A percentile compares a stretch with the other conserved stretches of the same genome.
Evolutionary conservation across 2,888 invertebrate species (phyloP).

Genomic region (Rhingia rostrata): DNA sequence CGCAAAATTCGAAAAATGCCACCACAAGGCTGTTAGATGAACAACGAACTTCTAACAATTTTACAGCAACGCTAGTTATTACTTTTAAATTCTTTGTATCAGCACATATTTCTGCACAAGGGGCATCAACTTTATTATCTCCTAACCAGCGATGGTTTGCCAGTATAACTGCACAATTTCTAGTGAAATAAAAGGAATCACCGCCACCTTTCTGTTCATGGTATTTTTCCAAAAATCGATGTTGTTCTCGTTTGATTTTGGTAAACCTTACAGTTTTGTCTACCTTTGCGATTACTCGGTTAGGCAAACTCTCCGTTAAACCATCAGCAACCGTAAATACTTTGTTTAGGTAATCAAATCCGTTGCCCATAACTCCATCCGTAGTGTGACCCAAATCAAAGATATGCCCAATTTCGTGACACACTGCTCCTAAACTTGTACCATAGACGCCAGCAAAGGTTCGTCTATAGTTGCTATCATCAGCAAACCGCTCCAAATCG

Average conservation of each 20-base stretch:
- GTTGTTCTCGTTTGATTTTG: conserved; percentile 77
- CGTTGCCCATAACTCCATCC: conserved; percentile 96
- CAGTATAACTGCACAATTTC: conserved; percentile 81
- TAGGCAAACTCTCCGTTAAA: conserved; percentile 81
- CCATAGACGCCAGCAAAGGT: conserved; percentile 94
- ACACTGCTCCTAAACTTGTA: conserved; percentile 94
- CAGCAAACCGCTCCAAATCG: conserved; percentile 90
- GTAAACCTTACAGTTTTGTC: conserved; percentile 78
- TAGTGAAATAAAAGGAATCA: conserved; percentile 81
- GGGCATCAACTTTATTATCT: conserved; percentile 23
- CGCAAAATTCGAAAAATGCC: conserved; percentile 78
- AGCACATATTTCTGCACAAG: conserved; percentile 3
- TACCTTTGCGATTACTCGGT: conserved; percentile 77
- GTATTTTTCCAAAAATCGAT: conserved; percentile 80
- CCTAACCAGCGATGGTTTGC: conserved; percentile 81
- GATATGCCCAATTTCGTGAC: conserved; percentile 95
- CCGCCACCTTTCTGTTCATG: conserved; percentile 79
- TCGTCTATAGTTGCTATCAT: conserved; percentile 95
- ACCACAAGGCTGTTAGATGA: conserved; percentile 79
- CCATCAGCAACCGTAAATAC: conserved; percentile 88
- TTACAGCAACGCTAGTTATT: conserved; percentile 67
- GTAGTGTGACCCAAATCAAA: conserved; percentile 96
- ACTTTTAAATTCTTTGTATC: conserved; percentile 15
- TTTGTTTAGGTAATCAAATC: conserved; percentile 92
- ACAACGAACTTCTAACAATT: conserved; percentile 80